These are phyloP conservation scores for Biston stratarius DNA, from an alignment of 2,888 invertebrate genomes.

Conservation along the genomic window DNA sequence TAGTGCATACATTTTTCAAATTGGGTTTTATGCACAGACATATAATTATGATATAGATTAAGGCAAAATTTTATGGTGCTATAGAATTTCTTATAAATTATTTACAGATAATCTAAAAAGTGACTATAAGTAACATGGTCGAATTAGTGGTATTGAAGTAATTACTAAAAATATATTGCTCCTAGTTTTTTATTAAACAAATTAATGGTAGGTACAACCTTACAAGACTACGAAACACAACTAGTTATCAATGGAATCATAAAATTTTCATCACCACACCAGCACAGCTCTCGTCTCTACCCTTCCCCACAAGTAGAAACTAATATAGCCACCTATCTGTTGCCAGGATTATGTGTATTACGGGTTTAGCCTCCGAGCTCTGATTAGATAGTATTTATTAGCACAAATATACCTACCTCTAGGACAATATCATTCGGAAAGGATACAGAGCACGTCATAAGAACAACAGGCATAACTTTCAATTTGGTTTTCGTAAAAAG, in stretches of 20 bases:
- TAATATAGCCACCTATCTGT: constrained; percentile 31
- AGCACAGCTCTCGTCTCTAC: constrained; percentile 1
- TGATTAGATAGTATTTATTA: constrained; percentile 29
- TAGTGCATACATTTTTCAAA: too few species aligned
- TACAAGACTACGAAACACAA: neutral
- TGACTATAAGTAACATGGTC: too few species aligned
- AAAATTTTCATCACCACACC: neutral
- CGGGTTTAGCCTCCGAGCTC: constrained; percentile 15
- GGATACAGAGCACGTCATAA: neutral
- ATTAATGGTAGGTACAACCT: neutral
- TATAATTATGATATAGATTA: too few species aligned
- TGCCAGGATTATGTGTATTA: constrained; percentile 28
- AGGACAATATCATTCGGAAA: neutral
- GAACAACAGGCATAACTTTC: neutral
- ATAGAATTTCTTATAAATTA: too few species aligned
- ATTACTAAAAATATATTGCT: neutral
- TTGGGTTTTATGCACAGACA: too few species aligned
- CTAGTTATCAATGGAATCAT: neutral
- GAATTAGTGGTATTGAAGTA: neutral
- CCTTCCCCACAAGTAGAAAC: constrained; percentile 14
- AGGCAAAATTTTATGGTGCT: too few species aligned
- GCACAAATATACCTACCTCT: constrained; percentile 1
- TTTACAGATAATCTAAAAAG: too few species aligned
- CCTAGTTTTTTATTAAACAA: too few species aligned
- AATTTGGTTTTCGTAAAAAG: neutral